Conservation (phyloP, 2,797 vertebrate genomes). For the Pseudochaenichthys georgianus region DNA sequence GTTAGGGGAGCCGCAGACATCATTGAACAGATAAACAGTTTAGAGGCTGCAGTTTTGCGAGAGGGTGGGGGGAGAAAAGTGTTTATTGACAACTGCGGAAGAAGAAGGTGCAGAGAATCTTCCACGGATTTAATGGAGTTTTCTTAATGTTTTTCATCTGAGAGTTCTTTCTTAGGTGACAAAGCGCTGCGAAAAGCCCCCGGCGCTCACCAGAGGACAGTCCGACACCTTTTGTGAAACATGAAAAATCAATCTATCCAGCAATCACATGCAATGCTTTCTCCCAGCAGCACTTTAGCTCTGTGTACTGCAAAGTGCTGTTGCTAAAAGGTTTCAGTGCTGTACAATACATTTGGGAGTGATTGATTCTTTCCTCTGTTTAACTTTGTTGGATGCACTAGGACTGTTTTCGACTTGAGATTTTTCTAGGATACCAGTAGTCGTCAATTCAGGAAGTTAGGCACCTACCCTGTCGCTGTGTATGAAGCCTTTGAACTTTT, state of each 20-base stretch:
- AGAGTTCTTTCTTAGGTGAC: constrained; percentile 7
- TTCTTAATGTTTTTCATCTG: neutral
- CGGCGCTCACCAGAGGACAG: neutral
- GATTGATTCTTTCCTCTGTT: neutral
- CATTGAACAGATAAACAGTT: neutral
- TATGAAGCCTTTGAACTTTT: too few relatives aligned
- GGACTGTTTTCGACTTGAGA: too few relatives aligned
- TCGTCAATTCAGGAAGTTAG: too few relatives aligned
- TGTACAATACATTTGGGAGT: neutral
- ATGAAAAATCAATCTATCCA: constrained; percentile 43
- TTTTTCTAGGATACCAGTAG: too few relatives aligned
- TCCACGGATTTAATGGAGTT: neutral
- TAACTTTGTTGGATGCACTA: neutral
- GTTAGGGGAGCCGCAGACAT: neutral
- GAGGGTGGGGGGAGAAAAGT: neutral
- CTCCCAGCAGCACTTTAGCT: neutral
- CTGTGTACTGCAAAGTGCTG: constrained; percentile 54
- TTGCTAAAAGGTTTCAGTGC: neutral
- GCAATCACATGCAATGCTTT: neutral
- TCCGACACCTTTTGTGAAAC: constrained; percentile 16
- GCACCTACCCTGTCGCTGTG: too few relatives aligned
- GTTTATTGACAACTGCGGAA: neutral
- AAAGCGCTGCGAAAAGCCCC: constrained; percentile 54
- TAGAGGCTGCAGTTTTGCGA: neutral
- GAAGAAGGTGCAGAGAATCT: neutral